These are phyloP conservation scores for Baccha elongata DNA, from an alignment of 2,888 invertebrate genomes.

Conservation along the genomic window DNA sequence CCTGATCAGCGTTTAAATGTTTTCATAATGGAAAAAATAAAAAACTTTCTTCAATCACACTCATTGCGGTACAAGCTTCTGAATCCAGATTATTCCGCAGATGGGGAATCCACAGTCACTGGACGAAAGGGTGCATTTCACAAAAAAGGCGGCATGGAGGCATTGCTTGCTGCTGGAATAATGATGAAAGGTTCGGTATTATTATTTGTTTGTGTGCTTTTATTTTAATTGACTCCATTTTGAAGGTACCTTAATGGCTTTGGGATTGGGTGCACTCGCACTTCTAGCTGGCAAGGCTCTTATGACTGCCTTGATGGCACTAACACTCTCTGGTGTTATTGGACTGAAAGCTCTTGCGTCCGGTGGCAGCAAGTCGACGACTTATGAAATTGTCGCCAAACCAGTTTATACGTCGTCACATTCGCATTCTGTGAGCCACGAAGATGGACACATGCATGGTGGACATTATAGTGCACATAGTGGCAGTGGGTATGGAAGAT, in stretches of 20 bases:
- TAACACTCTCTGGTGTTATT: slow-evolving; percentile 89
- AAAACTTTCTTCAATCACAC: slow-evolving; percentile 88
- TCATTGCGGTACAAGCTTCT: slow-evolving; percentile 88
- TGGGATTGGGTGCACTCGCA: slow-evolving; percentile 89
- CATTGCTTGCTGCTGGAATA: slow-evolving; percentile 84
- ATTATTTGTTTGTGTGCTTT: not conserved
- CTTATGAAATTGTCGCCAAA: slow-evolving; percentile 93
- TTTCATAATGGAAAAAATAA: slow-evolving; percentile 88
- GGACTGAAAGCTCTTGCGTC: slow-evolving; percentile 88
- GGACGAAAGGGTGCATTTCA: slow-evolving; percentile 84
- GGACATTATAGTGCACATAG: slow-evolving; percentile 81
- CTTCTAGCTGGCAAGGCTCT: slow-evolving; percentile 92
- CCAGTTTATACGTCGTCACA: slow-evolving; percentile 89
- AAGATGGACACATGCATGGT: slow-evolving; percentile 83
- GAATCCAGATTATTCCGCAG: slow-evolving; percentile 85
- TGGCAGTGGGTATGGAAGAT: slow-evolving; percentile 83
- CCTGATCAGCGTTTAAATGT: slow-evolving; percentile 90
- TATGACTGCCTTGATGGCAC: slow-evolving; percentile 91
- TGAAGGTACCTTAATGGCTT: slow-evolving; percentile 87
- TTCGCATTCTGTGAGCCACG: slow-evolving; percentile 85
- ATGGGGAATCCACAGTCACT: slow-evolving; percentile 84
- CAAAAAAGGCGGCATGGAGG: slow-evolving; percentile 84
- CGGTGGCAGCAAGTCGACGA: slow-evolving; percentile 88
- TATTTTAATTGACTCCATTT: slow-evolving; percentile 46
- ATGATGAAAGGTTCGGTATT: slow-evolving; percentile 85